These are phyloP conservation scores for Phaethon lepturus DNA, from an alignment of 2,113 vertebrate genomes.

Conservation along the genomic window DNA sequence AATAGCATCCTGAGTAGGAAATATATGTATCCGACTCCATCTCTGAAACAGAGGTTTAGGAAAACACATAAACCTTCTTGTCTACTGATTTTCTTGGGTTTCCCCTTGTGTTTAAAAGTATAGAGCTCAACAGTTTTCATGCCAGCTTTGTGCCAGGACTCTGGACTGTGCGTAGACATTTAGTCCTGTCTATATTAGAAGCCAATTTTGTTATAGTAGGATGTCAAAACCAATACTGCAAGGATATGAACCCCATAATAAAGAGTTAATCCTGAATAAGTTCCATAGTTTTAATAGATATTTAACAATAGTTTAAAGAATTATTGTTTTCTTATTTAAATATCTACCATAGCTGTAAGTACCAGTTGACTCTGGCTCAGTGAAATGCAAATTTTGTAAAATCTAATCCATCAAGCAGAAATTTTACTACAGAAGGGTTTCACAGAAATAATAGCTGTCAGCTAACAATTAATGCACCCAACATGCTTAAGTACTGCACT, in stretches of 20 bases:
- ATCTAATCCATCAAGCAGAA: slow-evolving; percentile 78
- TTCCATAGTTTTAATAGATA: slow-evolving; percentile 16
- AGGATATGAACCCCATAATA: not conserved
- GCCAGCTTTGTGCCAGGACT: not conserved
- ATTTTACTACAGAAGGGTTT: slow-evolving; percentile 76
- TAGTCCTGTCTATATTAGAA: not conserved
- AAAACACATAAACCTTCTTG: not conserved
- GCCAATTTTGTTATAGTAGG: not conserved
- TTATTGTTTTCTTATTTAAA: slow-evolving; percentile 49
- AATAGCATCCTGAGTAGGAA: not conserved
- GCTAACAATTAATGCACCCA: slow-evolving; percentile 80
- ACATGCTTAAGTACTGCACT: slow-evolving; percentile 75
- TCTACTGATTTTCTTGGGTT: not conserved
- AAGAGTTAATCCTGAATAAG: slow-evolving; percentile 29
- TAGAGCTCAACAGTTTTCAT: not conserved
- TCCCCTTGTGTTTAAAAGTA: not conserved
- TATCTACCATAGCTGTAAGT: slow-evolving; percentile 10
- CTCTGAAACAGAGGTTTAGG: not conserved
- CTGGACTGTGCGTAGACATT: not conserved
- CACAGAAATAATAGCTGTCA: slow-evolving; percentile 81
- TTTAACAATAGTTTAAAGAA: slow-evolving; percentile 48
- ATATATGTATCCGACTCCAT: not conserved
- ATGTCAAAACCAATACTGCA: not conserved
- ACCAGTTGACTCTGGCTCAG: slow-evolving; percentile 61
- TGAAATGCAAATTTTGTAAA: slow-evolving; percentile 77